Percentiles rank a stretch among this genome's conserved stretches.
These are phyloP conservation scores for Crotalus tigris DNA, from an alignment of 2,113 vertebrate species.

Conservation along the genomic window DNA sequence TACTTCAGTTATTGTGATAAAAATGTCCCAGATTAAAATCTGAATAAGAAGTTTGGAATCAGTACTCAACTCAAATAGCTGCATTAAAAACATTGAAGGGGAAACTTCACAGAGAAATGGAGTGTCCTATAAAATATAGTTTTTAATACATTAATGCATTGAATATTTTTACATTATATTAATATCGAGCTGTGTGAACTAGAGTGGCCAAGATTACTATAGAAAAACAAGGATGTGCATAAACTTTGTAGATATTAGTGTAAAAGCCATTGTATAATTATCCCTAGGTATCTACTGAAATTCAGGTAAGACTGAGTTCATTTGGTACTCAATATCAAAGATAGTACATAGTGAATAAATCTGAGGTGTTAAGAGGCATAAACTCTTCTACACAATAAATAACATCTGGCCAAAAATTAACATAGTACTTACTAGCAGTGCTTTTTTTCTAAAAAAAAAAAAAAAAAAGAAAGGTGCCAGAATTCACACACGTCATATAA, in stretches of 20 bases:
- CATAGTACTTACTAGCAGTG: background rate
- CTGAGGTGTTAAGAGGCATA: background rate
- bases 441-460: background rate
- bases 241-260: background rate
- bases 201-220: background rate
- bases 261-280: background rate
- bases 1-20: background rate
- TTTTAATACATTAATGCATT: background rate
- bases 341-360: background rate
- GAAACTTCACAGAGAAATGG: background rate
- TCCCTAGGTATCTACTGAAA: background rate
- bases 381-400: background rate
- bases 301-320: background rate
- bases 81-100: background rate
- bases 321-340: background rate
- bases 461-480: too few species aligned
- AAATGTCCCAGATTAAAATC: background rate
- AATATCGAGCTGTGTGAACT: background rate
- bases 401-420: background rate
- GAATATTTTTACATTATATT: background rate
- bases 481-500: too few species aligned
- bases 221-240: background rate
- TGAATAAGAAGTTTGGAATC: background rate
- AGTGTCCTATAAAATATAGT: background rate
- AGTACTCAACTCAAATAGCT: background rate